Percentiles rank a stretch among this genome's conserved stretches.
Evolutionary conservation across 2,888 invertebrate species (phyloP).

Genomic region (Drosophila neotestacea): DNA sequence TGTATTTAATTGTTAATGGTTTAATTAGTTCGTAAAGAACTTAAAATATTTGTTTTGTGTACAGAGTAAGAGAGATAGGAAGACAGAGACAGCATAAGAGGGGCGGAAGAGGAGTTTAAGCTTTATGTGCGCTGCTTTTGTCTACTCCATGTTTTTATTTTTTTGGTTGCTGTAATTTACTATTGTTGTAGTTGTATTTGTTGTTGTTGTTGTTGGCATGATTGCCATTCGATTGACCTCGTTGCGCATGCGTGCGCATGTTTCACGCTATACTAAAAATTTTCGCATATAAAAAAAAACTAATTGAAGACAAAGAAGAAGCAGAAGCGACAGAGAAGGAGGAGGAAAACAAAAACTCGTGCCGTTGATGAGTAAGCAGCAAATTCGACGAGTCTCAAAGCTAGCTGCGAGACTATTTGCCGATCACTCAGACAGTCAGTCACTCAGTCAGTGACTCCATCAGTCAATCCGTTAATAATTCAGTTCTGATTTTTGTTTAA

Average conservation of each 20-base stretch:
- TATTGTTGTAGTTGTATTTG: constrained; percentile 26
- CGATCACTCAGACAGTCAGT: constrained; percentile 30
- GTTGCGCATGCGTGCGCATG: constrained; percentile 81
- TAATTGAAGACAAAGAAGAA: constrained; percentile 26
- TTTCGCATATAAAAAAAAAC: constrained; percentile 59
- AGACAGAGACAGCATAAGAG: neutral
- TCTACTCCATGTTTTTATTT: constrained; percentile 7
- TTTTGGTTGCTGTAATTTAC: constrained; percentile 50
- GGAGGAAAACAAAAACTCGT: constrained; percentile 36
- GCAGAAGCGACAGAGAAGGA: constrained; percentile 11
- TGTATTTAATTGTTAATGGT: too few relatives aligned
- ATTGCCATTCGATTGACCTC: constrained; percentile 81
- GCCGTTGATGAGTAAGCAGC: constrained; percentile 72
- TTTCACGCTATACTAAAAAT: constrained; percentile 78
- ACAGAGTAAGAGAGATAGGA: neutral
- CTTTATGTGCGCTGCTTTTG: neutral
- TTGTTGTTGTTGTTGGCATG: constrained; percentile 46
- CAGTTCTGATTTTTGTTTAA: constrained; percentile 43
- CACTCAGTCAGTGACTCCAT: neutral
- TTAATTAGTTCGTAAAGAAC: too few relatives aligned
- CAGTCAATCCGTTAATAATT: constrained; percentile 28
- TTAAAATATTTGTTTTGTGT: neutral
- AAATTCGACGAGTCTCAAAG: constrained; percentile 37
- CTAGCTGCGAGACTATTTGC: constrained; percentile 22
- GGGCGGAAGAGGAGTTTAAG: constrained; percentile 8